These are phyloP conservation scores for Himalopsyche anomala DNA, from an alignment of 2,888 invertebrate species.

Conservation along the genomic window DNA sequence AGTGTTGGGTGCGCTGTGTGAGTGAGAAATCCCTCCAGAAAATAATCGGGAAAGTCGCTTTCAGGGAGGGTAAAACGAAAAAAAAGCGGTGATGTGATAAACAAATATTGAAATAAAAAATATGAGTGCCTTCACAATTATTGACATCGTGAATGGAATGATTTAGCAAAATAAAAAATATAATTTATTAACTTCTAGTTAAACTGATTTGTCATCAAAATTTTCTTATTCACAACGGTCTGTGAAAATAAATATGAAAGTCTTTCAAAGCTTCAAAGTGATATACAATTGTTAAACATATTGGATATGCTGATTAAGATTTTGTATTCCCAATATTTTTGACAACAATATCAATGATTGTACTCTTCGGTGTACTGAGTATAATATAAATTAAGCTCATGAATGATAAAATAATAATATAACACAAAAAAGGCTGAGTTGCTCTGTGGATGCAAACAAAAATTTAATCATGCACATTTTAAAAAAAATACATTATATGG, in stretches of 20 bases:
- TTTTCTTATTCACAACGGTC: too few species aligned
- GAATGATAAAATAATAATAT: constrained; percentile 41
- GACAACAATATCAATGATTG: background rate
- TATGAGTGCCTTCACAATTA: constrained; percentile 48
- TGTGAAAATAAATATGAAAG: too few species aligned
- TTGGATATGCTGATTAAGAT: constrained; percentile 13
- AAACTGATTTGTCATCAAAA: background rate
- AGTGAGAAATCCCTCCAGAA: constrained; percentile 76
- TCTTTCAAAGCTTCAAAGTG: background rate
- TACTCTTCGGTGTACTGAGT: background rate
- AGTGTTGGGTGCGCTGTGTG: constrained; percentile 74
- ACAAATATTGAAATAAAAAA: constrained; percentile 50
- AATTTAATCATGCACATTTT: constrained; percentile 50
- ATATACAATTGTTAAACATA: background rate
- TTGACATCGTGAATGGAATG: constrained; percentile 34
- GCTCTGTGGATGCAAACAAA: constrained; percentile 62
- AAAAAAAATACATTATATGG: constrained; percentile 41
- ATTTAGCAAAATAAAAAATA: constrained; percentile 28
- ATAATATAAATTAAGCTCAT: constrained; percentile 1
- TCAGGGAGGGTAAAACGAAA: constrained; percentile 68
- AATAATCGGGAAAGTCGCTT: constrained; percentile 77
- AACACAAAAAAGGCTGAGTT: constrained; percentile 55
- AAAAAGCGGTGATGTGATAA: constrained; percentile 65
- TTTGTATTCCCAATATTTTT: constrained; percentile 16
- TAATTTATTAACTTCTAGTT: background rate